phyloP scores from a whole-genome alignment of 1,140 invertebrate genomes.

The Trypoxylus dichotomus region DNA sequence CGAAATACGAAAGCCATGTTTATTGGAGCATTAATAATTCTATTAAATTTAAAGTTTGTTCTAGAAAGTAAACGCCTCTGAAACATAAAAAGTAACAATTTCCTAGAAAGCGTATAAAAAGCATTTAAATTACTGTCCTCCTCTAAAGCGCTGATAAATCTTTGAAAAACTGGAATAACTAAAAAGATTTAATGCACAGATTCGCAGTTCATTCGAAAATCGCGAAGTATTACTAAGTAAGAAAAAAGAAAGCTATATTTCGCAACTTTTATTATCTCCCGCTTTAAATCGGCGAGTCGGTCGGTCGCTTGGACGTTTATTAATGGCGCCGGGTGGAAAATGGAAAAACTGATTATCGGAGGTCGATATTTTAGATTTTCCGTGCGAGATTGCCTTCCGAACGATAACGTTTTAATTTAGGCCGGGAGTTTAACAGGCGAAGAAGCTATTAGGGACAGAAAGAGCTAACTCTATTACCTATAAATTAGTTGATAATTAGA shows the following conservation, averaged over 20 bases:
- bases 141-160: neutral
- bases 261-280: neutral
- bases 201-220: neutral
- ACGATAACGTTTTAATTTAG: constrained; percentile 3
- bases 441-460: neutral
- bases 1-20: no score
- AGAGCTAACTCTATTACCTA: neutral
- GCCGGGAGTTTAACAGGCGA: neutral
- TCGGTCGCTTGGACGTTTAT: neutral
- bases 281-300: neutral
- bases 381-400: neutral
- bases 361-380: neutral
- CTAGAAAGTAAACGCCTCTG: no score
- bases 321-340: neutral
- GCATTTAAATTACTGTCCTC: no score
- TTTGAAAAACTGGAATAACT: neutral
- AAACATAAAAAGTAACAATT: no score
- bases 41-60: no score
- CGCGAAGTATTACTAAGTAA: neutral
- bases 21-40: no score
- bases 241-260: neutral
- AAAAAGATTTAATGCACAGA: neutral
- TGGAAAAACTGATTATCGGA: neutral
- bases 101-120: no score
- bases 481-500: constrained; percentile 8